Base-by-base conservation (phyloP, 1,140 invertebrate genomes). In the Cyrtorhinus lividipennis region DNA sequence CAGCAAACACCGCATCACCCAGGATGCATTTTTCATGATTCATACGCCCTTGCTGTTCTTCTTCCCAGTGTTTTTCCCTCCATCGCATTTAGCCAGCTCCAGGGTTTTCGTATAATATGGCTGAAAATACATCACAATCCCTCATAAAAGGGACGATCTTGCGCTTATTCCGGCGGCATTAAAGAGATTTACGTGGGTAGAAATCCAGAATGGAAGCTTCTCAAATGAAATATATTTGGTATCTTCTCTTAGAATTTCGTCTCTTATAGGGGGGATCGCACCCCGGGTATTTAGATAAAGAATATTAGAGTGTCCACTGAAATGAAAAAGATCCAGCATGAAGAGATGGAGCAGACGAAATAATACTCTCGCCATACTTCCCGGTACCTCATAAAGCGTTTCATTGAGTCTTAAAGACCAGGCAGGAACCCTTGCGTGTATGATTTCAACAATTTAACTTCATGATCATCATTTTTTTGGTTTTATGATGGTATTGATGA, bases 21-120 rank as follows among this genome's bases (percentile, higher is more conserved):
- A 53, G 12, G 20, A 53, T 53, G 48, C 48, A 53, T 53, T 53
- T 53, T 53, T 53, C 48, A 53, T 53, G 48, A 53, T 53, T 53
- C 20, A 53, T 53, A 12, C 20, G 10, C 18, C 48, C 48, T 10
- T 20, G 12, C 10, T 53, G 5, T 53, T 8, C 20, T 53, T 53
- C 20, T 5, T 53, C 8, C 48, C 30, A 38, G 30, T 38, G 5
- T 38, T 57, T 24, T 24, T 24, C 20, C 20, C n/a, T 24, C 48
- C 56, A 2, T 23, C n/a, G 56, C n/a, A 57, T 57, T 20, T 5
- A 57, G 24, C 56, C 23, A n/a, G n/a, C n/a, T n/a, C n/a, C n/a
- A n/a, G n/a, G n/a, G n/a, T n/a, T n/a, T n/a, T n/a, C n/a, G n/a
- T n/a, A n/a, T n/a, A n/a, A n/a, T n/a, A n/a, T n/a, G n/a, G 24